Percentiles rank a stretch among this genome's conserved stretches.
Evolutionary conservation across 2,113 vertebrate genomes (phyloP).

Genomic region (Vicugna pacos): DNA sequence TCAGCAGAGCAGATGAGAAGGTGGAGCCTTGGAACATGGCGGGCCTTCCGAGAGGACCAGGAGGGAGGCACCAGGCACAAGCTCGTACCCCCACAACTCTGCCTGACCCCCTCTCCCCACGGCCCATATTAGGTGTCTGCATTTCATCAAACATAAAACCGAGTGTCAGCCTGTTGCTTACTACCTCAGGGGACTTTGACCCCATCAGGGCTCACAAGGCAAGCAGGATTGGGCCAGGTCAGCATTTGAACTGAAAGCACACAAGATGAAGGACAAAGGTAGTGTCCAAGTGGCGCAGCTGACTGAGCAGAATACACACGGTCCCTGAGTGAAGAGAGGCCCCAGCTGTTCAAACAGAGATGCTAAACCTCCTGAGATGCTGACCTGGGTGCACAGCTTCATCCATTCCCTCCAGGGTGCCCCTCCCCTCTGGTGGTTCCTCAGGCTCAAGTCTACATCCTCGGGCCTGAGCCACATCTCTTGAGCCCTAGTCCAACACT

Average conservation of each 20-base stretch:
- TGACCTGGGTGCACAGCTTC: not conserved
- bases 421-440: not conserved
- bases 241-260: constrained; percentile 75
- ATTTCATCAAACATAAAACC: constrained; percentile 62
- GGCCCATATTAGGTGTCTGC: not conserved
- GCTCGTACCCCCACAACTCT: not conserved
- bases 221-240: constrained; percentile 71
- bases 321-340: constrained; percentile 27
- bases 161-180: constrained; percentile 46
- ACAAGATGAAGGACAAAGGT: constrained; percentile 78
- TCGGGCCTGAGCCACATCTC: not conserved
- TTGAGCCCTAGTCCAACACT: not conserved
- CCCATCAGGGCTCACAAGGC: constrained; percentile 59
- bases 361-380: not conserved
- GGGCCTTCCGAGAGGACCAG: not conserved
- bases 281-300: constrained; percentile 60
- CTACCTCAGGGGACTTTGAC: constrained; percentile 60
- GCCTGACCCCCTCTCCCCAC: not conserved
- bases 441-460: not conserved
- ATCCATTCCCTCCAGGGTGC: not conserved
- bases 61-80: not conserved
- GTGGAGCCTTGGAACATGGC: not conserved
- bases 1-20: not conserved
- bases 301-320: constrained; percentile 68
- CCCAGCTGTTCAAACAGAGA: constrained; percentile 54